A percentile compares a stretch with the other conserved stretches of the same genome.
phyloP scores from a whole-genome alignment of 2,797 vertebrate genomes.

The Pseudochromis fuscus region DNA sequence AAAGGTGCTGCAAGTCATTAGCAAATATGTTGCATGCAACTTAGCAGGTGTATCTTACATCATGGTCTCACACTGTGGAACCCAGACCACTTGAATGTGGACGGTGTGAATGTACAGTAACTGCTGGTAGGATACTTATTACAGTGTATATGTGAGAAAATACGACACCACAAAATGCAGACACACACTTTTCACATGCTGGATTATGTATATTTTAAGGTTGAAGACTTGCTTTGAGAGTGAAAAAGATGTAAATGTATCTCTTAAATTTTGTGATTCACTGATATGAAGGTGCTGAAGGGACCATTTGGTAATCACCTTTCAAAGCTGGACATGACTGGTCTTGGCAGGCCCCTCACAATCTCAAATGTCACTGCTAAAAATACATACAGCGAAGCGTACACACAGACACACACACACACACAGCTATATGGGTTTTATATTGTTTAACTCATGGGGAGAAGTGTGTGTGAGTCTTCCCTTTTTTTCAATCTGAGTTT shows the following conservation, averaged over 20 bases:
- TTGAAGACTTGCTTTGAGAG: not conserved
- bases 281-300: slow-evolving; percentile 27
- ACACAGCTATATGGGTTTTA: slow-evolving; percentile 19
- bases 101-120: not conserved
- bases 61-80: slow-evolving; percentile 8
- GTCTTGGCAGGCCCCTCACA: slow-evolving; percentile 20
- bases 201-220: not conserved
- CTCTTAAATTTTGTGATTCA: not conserved
- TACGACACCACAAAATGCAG: no score
- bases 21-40: slow-evolving; percentile 36
- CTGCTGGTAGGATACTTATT: no score
- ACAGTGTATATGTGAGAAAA: no score
- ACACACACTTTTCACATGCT: not conserved
- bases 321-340: slow-evolving; percentile 43
- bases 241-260: not conserved
- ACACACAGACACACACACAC: slow-evolving; percentile 15
- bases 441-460: slow-evolving; percentile 44
- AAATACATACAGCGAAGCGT: slow-evolving; percentile 57
- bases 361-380: slow-evolving; percentile 68
- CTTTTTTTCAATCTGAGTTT: not conserved
- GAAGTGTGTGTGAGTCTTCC: not conserved
- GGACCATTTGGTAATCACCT: slow-evolving; percentile 40
- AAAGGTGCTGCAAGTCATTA: slow-evolving; percentile 38
- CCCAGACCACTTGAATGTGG: not conserved
- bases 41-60: slow-evolving; percentile 51